These are phyloP conservation scores for Myiopsitta monachus DNA, from an alignment of 2,113 vertebrate genomes.

Conservation along the genomic window DNA sequence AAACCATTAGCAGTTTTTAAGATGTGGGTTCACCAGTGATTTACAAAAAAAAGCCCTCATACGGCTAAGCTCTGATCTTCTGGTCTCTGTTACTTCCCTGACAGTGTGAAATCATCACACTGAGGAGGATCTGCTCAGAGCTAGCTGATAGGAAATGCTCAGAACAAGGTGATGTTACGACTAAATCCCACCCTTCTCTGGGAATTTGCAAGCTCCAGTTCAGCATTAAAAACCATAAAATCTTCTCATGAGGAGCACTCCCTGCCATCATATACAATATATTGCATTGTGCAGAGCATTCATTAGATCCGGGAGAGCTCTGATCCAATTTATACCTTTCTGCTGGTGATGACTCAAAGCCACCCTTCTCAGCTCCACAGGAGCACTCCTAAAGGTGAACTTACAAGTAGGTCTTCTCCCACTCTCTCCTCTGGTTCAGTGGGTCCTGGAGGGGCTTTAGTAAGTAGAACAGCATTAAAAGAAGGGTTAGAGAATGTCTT, in stretches of 20 bases:
- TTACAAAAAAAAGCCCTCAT: not conserved
- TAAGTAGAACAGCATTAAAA: not conserved
- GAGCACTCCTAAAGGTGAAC: not conserved
- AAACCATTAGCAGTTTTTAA: not conserved
- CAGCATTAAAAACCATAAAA: not conserved
- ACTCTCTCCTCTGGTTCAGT: not conserved
- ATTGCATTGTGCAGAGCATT: not conserved
- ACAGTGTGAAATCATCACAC: not conserved
- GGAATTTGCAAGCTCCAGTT: not conserved
- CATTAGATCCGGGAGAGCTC: not conserved
- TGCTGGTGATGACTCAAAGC: not conserved
- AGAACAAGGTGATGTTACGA: not conserved
- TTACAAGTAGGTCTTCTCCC: not conserved
- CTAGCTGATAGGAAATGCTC: not conserved
- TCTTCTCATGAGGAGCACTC: not conserved
- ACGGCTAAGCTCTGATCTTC: not conserved
- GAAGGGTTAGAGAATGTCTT: not conserved
- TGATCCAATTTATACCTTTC: not conserved
- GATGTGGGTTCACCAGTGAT: not conserved
- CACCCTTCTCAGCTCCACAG: not conserved
- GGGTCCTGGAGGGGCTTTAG: rapidly evolving
- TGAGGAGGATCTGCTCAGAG: not conserved
- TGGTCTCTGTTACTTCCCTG: not conserved
- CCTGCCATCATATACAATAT: not conserved
- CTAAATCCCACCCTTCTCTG: not conserved